Base-by-base conservation (phyloP, 2,797 vertebrate species). In the Pipistrellus pygmaeus region DNA sequence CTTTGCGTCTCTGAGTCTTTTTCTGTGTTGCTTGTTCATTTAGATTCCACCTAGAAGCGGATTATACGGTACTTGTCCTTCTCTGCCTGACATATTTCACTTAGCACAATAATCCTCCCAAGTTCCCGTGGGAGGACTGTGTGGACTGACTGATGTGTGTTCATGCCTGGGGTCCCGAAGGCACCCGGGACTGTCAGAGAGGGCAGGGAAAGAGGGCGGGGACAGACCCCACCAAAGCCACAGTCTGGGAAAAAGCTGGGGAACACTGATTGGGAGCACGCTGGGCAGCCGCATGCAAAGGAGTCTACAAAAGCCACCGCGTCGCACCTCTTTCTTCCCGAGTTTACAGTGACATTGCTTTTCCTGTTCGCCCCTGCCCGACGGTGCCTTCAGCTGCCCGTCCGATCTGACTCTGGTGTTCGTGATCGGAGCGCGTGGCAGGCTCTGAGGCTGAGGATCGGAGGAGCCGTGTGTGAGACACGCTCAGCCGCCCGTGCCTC, bases 391-490 rank as follows among this genome's bases (percentile, higher is more conserved):
- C 64, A 9, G 32, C 32, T 51, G 69, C 66, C 53, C 88, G n/a
- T 46, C 55, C 73, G 35, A 57, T 60, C 57, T 10, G 68, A 81
- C 41, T 27, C 20, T 3, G 25, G 20, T 0, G 44, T 51, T 94
- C 55, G 64, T 27, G 55, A 88, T 46, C 4, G n/a, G 77, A 32
- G 35, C 1, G 1, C 1, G n/a, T 9, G 60, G 21, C 64, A 41
- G 76, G 57, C 21, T 62, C 57, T 6, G 90, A 82, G 89, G 1
- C 10, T 2, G 71, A 73, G 78, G 25, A 93, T 91, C 82, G 81
- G 88, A 96, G 91, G 11, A 9, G 53, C 87, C 7, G 17, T 72
- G 55, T 94, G 96, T 72, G 2, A 14, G 85, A 44, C 87, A 64
- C 6, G 93, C 66, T 92, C 60, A 2, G 0, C 6, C 20, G 76